Conservation (phyloP, 92 coral and sea anemone genomes). For the Epizoanthus illoricatus region DNA sequence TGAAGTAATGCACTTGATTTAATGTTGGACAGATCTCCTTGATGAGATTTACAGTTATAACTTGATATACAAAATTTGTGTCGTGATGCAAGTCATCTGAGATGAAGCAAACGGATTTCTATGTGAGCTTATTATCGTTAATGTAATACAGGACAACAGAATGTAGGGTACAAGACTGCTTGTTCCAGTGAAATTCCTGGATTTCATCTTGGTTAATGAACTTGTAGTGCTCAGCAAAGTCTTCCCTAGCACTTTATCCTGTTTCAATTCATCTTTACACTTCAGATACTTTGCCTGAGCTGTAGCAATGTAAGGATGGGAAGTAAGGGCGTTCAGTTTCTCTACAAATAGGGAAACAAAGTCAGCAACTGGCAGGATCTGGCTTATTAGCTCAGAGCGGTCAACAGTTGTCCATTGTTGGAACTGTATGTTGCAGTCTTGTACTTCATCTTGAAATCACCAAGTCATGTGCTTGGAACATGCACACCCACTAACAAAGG, state of each 20-base stretch:
- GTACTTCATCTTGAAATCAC: constrained; percentile 23
- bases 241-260: constrained; percentile 50
- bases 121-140: constrained; percentile 37
- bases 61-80: constrained; percentile 45
- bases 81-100: constrained; percentile 52
- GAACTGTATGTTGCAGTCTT: constrained; percentile 40
- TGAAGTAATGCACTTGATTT: constrained; percentile 18
- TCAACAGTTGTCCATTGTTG: constrained; percentile 53
- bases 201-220: constrained; percentile 45
- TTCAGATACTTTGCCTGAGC: constrained; percentile 56
- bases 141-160: constrained; percentile 29
- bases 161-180: constrained; percentile 46
- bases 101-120: constrained; percentile 50
- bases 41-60: constrained; percentile 31
- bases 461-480: no score
- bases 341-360: constrained; percentile 44
- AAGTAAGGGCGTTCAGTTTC: constrained; percentile 38
- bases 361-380: constrained; percentile 41
- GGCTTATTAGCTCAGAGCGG: constrained; percentile 44
- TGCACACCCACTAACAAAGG: no score
- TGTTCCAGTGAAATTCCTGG: constrained; percentile 46
- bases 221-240: constrained; percentile 49
- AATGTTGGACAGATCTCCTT: neutral
- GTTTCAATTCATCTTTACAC: constrained; percentile 51
- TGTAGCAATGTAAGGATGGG: constrained; percentile 50